Conservation (phyloP, 2,113 vertebrate species). For the Gallinago undulata region DNA sequence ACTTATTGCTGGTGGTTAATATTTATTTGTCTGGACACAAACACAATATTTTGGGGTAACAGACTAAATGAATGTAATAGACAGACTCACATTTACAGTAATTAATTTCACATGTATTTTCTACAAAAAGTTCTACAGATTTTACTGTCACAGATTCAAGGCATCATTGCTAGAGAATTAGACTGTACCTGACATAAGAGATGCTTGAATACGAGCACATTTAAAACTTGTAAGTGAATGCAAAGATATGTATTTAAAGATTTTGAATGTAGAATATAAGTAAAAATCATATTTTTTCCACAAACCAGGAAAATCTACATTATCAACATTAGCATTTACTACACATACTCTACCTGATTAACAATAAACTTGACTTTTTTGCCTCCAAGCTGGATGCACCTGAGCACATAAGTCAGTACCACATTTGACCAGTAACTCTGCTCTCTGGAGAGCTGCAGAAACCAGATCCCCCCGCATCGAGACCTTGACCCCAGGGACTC, state of each 20-base stretch:
- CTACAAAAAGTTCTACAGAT: not conserved
- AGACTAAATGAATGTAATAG: not conserved
- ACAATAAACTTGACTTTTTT: not conserved
- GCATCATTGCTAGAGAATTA: not conserved
- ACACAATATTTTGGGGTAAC: not conserved
- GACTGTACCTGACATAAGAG: not conserved
- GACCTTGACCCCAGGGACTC: not conserved
- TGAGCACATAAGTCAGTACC: not conserved
- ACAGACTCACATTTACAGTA: not conserved
- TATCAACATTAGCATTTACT: not conserved
- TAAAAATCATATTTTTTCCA: not conserved
- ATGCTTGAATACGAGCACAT: fast-evolving
- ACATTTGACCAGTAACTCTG: not conserved
- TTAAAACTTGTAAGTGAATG: not conserved
- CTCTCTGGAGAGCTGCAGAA: not conserved
- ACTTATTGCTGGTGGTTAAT: not conserved
- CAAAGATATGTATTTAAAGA: not conserved
- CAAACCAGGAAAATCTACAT: not conserved
- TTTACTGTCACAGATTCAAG: not conserved
- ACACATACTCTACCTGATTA: not conserved
- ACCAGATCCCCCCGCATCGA: fast-evolving
- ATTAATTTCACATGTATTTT: not conserved
- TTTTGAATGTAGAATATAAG: not conserved
- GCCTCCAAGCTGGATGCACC: not conserved
- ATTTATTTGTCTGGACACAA: not conserved